A percentile compares a stretch with the other conserved stretches of the same genome.
Evolutionary conservation across 2,797 vertebrate genomes (phyloP).

Genomic region (Sebastes trivittatus): DNA sequence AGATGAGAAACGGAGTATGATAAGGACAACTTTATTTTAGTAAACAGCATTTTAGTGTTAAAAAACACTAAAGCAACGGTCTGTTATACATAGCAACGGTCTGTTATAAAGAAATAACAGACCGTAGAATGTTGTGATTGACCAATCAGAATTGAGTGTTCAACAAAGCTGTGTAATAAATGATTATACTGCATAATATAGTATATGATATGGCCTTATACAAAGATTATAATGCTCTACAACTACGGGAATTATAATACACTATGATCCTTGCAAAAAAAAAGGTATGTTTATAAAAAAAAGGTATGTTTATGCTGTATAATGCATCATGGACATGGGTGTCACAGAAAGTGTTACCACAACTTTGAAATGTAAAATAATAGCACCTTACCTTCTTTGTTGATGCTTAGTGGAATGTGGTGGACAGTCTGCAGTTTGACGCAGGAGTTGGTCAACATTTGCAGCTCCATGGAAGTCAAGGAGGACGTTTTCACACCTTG

Average conservation of each 20-base stretch:
- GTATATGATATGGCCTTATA: neutral
- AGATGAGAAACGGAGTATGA: neutral
- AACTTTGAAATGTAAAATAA: neutral
- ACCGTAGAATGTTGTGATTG: fast-evolving
- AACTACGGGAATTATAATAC: neutral
- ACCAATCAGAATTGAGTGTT: no score
- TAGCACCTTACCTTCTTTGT: constrained; percentile 89
- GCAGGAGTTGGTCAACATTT: constrained; percentile 97
- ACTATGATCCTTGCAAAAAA: neutral
- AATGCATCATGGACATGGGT: neutral
- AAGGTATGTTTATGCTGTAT: neutral
- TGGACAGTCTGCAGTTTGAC: constrained; percentile 98
- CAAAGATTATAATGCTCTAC: neutral
- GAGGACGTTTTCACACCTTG: constrained; percentile 94
- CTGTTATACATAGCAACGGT: no score
- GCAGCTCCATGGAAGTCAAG: constrained; percentile 94
- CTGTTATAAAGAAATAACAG: no score
- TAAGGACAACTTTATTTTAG: neutral
- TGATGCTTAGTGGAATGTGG: constrained; percentile 93
- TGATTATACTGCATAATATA: neutral
- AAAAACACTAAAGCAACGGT: neutral
- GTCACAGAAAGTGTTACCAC: neutral
- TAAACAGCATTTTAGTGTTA: neutral
- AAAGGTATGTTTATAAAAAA: neutral
- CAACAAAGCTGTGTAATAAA: neutral